Conservation (phyloP, 2,888 invertebrate species). For the Volucella bombylans region DNA sequence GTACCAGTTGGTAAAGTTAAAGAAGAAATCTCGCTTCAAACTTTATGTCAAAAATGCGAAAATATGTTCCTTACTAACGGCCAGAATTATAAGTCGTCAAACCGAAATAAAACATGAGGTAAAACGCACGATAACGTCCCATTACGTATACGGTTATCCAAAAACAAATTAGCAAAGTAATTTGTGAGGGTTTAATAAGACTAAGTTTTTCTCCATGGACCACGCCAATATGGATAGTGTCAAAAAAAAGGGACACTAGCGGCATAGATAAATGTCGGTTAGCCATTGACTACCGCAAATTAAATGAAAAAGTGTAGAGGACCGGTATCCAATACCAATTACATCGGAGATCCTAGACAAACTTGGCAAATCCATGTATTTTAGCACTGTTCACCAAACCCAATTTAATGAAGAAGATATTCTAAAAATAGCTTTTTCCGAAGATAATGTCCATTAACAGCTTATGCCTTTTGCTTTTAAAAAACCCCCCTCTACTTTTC, state of each 20-base stretch:
- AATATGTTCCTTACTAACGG: constrained; percentile 40
- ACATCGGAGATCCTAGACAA: no score
- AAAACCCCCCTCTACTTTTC: no score
- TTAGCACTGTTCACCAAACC: constrained; percentile 34
- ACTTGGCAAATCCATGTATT: constrained; percentile 74
- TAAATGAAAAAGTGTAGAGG: constrained; percentile 9
- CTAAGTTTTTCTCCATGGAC: constrained; percentile 53
- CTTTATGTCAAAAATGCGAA: constrained; percentile 38
- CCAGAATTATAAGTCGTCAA: constrained; percentile 49
- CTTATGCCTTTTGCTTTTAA: no score
- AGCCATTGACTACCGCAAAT: constrained; percentile 9
- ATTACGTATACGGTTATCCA: neutral
- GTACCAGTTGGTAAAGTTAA: neutral
- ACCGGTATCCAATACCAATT: constrained; percentile 63
- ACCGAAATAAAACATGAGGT: constrained; percentile 24
- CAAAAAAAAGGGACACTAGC: constrained; percentile 18
- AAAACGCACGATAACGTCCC: no score
- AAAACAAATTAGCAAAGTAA: constrained; percentile 25
- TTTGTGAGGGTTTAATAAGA: constrained; percentile 17
- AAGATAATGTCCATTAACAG: no score
- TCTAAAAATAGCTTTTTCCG: constrained; percentile 5
- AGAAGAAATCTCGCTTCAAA: neutral
- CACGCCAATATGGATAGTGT: constrained; percentile 23
- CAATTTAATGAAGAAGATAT: constrained; percentile 26
- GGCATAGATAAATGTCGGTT: constrained; percentile 30